These are phyloP conservation scores for Merluccius polli DNA, from an alignment of 2,797 vertebrate species.

Conservation along the genomic window DNA sequence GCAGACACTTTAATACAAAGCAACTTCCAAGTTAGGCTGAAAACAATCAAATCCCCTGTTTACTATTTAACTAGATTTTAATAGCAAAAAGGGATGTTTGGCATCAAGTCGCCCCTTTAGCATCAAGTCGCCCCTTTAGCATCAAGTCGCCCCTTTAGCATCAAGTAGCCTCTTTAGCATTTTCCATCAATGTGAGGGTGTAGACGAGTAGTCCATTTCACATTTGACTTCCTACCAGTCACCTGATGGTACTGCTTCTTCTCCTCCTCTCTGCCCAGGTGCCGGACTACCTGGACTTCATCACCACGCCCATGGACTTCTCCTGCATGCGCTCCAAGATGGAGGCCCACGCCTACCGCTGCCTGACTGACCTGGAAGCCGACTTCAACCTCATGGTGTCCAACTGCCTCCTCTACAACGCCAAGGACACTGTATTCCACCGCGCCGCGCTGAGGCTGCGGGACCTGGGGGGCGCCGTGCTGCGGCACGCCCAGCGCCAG, in stretches of 20 bases:
- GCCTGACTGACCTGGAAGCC: conserved; percentile 87
- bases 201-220: neutral
- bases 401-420: conserved; percentile 99
- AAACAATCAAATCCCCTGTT: too few relatives aligned
- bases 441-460: conserved; percentile 86
- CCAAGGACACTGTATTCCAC: conserved; percentile 97
- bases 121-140: too few relatives aligned
- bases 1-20: neutral
- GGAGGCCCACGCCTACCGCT: conserved; percentile 90
- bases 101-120: neutral
- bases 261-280: conserved; percentile 70
- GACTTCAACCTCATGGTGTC: conserved; percentile 98
- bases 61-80: too few relatives aligned
- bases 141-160: too few relatives aligned
- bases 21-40: neutral
- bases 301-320: conserved; percentile 98
- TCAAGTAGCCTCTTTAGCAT: neutral
- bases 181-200: neutral
- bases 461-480: conserved; percentile 88
- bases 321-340: conserved; percentile 93
- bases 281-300: conserved; percentile 98
- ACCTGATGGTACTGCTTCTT: neutral
- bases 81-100: neutral
- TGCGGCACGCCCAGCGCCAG: conserved; percentile 90
- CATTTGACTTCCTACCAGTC: neutral